These are phyloP conservation scores for Erpobdella octoculata DNA, from an alignment of 2,888 invertebrate species.

Conservation along the genomic window DNA sequence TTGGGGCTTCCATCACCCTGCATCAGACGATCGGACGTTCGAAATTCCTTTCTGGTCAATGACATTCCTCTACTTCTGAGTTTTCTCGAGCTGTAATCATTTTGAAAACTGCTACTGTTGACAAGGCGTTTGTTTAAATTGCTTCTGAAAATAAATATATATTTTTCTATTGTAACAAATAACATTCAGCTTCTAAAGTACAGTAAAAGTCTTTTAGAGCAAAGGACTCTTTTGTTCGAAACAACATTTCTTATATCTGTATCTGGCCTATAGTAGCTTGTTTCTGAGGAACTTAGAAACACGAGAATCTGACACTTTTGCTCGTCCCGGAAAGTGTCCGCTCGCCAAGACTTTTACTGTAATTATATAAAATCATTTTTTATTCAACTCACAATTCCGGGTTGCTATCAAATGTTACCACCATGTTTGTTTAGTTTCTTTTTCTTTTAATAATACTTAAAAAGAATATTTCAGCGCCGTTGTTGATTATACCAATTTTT, in stretches of 20 bases:
- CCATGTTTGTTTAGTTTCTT: conserved; percentile 7
- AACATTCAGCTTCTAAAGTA: too few species aligned
- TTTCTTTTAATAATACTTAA: neutral
- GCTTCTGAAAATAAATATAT: neutral
- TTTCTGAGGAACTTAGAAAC: too few species aligned
- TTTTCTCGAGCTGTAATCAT: neutral
- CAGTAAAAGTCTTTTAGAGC: too few species aligned
- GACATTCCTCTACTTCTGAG: neutral
- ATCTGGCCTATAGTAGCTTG: too few species aligned
- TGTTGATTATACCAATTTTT: neutral
- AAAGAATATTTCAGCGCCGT: neutral
- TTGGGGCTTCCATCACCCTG: neutral
- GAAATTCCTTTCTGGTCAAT: neutral
- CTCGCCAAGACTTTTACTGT: too few species aligned
- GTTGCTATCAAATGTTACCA: neutral
- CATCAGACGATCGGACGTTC: neutral
- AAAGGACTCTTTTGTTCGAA: too few species aligned
- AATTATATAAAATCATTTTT: neutral
- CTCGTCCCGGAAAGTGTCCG: too few species aligned
- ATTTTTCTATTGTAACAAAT: too few species aligned
- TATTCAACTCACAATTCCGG: neutral
- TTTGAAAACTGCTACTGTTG: neutral
- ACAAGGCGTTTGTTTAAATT: neutral
- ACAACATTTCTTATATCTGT: too few species aligned
- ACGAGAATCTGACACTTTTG: too few species aligned